These are phyloP conservation scores for Tichodroma muraria DNA, from an alignment of 2,113 vertebrate species.

Conservation along the genomic window DNA sequence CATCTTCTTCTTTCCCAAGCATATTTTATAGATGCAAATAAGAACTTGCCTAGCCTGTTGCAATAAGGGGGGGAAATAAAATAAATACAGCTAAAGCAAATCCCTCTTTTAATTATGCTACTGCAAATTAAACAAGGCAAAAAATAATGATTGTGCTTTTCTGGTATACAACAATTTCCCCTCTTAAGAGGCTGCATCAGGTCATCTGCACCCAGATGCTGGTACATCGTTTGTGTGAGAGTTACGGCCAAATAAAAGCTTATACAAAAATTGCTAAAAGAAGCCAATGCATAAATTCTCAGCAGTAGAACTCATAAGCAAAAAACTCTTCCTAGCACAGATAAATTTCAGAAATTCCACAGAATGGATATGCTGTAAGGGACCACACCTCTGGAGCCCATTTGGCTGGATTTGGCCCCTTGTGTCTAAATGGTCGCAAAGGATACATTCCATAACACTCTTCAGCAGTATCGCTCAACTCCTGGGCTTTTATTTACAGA, in stretches of 20 bases:
- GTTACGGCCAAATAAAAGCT: background rate
- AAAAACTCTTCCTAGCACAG: background rate
- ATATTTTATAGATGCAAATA: constrained; percentile 19
- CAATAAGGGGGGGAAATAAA: background rate
- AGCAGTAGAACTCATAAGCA: background rate
- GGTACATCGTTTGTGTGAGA: background rate
- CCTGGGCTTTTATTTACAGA: background rate
- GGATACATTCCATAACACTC: background rate
- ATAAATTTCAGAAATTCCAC: background rate
- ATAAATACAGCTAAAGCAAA: background rate
- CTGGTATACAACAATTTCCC: background rate
- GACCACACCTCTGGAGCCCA: background rate
- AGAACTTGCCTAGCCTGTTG: background rate
- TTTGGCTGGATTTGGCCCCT: background rate
- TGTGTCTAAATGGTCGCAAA: background rate
- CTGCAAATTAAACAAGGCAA: background rate
- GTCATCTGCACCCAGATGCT: background rate
- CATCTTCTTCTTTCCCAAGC: background rate
- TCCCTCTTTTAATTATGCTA: background rate
- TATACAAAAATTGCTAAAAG: background rate
- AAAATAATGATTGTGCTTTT: background rate
- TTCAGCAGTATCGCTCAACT: background rate
- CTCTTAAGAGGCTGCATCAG: background rate
- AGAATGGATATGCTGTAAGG: background rate
- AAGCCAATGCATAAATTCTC: background rate